Evolutionary conservation across 2,888 invertebrate species (phyloP).

Genomic region (Conops quadrifasciatus): DNA sequence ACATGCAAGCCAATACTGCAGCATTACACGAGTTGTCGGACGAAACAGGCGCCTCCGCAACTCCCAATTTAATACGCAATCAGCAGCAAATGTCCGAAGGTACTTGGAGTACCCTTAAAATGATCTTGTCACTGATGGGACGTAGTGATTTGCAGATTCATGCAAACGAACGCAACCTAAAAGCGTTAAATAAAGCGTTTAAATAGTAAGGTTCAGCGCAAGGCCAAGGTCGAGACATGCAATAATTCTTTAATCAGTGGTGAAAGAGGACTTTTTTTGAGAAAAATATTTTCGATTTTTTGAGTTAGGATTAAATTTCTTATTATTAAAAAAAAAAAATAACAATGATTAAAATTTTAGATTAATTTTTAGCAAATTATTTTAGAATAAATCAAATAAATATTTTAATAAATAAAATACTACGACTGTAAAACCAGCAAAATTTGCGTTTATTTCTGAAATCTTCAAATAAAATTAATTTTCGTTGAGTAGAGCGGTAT

Average conservation of each 20-base stretch:
- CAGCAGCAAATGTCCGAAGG: conserved; percentile 81
- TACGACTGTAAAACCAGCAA: too few relatives aligned
- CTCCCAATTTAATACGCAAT: conserved; percentile 54
- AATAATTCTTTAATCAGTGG: background rate
- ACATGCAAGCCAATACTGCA: conserved; percentile 80
- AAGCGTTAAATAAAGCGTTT: conserved; percentile 70
- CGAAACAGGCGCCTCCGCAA: conserved; percentile 61
- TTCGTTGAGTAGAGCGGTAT: too few relatives aligned
- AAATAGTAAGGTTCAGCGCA: conserved; percentile 48
- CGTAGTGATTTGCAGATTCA: conserved; percentile 71
- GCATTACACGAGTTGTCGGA: conserved; percentile 69
- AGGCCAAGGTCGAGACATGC: background rate
- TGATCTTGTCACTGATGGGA: conserved; percentile 86
- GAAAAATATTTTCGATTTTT: background rate
- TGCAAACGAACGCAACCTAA: conserved; percentile 72
- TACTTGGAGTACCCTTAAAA: conserved; percentile 92
- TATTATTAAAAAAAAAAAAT: background rate
- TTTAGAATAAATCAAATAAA: too few relatives aligned
- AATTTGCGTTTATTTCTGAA: too few relatives aligned
- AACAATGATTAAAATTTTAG: too few relatives aligned
- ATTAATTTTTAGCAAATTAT: too few relatives aligned
- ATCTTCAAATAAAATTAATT: too few relatives aligned
- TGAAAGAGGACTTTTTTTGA: background rate
- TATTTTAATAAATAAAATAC: conserved; percentile 6
- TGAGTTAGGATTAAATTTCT: background rate